Percentiles rank a stretch among this genome's conserved stretches.
These are phyloP conservation scores for Halcyon badia DNA, from an alignment of 2,797 vertebrate genomes.

Conservation along the genomic window DNA sequence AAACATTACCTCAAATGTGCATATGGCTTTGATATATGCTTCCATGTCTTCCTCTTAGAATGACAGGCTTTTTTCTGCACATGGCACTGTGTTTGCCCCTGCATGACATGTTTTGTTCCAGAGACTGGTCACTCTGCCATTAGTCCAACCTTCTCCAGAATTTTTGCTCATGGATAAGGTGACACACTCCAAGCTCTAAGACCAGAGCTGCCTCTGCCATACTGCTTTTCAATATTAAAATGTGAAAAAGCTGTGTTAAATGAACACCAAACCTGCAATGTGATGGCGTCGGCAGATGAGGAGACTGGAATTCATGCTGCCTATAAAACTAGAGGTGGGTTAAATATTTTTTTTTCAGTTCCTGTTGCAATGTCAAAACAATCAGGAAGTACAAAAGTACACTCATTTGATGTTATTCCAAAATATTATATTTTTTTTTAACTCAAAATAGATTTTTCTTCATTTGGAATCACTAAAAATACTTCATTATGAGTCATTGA, in stretches of 20 bases:
- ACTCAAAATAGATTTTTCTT: neutral
- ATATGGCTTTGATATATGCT: neutral
- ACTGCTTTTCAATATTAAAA: neutral
- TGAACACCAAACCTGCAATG: neutral
- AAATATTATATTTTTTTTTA: neutral
- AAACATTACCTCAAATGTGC: neutral
- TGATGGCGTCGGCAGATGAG: neutral
- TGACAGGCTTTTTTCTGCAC: neutral
- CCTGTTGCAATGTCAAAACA: neutral
- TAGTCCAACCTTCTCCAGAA: neutral
- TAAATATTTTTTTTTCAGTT: neutral
- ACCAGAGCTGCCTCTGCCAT: neutral
- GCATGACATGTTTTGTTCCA: neutral
- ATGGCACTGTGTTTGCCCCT: neutral
- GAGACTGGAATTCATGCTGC: neutral
- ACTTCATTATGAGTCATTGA: neutral
- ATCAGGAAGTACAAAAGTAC: neutral
- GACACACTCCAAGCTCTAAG: neutral
- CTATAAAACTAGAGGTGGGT: neutral
- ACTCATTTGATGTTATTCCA: neutral
- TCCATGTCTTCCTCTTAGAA: neutral
- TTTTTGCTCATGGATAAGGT: rapidly evolving
- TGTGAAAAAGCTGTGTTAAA: neutral
- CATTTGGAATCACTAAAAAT: neutral
- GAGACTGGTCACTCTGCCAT: neutral